phyloP scores from a whole-genome alignment of 2,888 invertebrate genomes.

The Diadromus collaris region DNA sequence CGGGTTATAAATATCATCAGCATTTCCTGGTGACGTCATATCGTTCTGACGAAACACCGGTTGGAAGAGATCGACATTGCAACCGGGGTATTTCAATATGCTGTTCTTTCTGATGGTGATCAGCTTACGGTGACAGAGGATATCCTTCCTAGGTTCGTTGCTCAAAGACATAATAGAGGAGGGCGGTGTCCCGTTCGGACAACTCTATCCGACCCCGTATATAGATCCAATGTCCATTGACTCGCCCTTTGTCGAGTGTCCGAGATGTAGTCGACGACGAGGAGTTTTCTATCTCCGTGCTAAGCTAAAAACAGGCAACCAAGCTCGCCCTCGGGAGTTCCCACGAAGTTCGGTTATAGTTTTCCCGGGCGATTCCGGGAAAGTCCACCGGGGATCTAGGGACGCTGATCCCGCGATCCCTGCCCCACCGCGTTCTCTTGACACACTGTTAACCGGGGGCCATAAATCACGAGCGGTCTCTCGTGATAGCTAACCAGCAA shows the following conservation, averaged over 20 bases:
- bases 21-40: background rate
- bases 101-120: background rate
- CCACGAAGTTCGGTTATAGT: constrained; percentile 41
- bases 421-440: constrained; percentile 40
- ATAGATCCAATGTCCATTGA: background rate
- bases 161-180: constrained; percentile 2
- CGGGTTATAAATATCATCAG: background rate
- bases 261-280: background rate
- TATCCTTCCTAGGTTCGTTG: constrained; percentile 10
- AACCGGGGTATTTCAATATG: background rate
- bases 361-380: constrained; percentile 23
- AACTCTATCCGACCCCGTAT: background rate
- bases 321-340: constrained; percentile 5
- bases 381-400: constrained; percentile 21
- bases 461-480: constrained; percentile 61
- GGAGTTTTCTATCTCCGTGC: constrained; percentile 13
- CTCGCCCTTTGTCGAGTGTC: background rate
- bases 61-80: background rate
- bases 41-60: background rate
- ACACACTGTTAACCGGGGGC: constrained; percentile 59
- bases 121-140: background rate
- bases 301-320: constrained; percentile 18
- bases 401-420: constrained; percentile 23
- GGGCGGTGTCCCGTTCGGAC: too few relatives aligned
- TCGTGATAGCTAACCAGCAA: constrained; percentile 48